Evolutionary conservation across 2,888 invertebrate genomes (phyloP).

Genomic region (Dicranocentrus wangi): DNA sequence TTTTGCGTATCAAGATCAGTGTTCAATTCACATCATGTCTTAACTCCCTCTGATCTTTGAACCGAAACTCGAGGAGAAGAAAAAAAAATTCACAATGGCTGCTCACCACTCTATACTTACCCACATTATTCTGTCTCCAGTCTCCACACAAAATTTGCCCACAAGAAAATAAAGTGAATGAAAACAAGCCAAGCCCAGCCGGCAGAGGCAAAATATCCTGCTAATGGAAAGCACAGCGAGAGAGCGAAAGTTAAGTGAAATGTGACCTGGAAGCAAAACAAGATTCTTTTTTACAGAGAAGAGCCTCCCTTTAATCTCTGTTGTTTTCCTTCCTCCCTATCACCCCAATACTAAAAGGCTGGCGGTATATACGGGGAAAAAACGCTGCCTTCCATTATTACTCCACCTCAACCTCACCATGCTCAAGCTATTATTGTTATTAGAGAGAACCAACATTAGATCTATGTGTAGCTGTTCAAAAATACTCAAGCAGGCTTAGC

Average conservation of each 20-base stretch:
- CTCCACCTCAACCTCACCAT: not conserved
- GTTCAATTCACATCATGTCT: too few relatives aligned
- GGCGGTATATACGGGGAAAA: too few relatives aligned
- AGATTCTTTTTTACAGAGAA: slow-evolving; percentile 3
- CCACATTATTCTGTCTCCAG: too few relatives aligned
- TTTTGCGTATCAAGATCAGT: too few relatives aligned
- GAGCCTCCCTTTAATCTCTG: not conserved
- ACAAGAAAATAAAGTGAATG: not conserved
- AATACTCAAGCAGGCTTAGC: not conserved
- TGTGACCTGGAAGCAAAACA: slow-evolving; percentile 46
- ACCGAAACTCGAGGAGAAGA: slow-evolving; percentile 6
- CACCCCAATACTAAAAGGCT: too few relatives aligned
- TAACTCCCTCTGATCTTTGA: not conserved
- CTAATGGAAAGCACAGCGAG: slow-evolving; percentile 17
- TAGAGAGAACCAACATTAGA: too few relatives aligned
- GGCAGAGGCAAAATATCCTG: not conserved
- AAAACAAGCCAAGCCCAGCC: not conserved
- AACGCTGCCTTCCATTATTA: not conserved
- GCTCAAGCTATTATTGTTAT: too few relatives aligned
- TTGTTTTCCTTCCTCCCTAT: not conserved
- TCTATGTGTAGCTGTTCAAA: not conserved
- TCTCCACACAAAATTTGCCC: too few relatives aligned
- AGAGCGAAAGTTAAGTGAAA: slow-evolving; percentile 44
- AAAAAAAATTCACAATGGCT: not conserved
- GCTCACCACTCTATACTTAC: too few relatives aligned